These are phyloP conservation scores for Sorex maritimensis DNA, from an alignment of 2,797 vertebrate genomes.

Conservation along the genomic window DNA sequence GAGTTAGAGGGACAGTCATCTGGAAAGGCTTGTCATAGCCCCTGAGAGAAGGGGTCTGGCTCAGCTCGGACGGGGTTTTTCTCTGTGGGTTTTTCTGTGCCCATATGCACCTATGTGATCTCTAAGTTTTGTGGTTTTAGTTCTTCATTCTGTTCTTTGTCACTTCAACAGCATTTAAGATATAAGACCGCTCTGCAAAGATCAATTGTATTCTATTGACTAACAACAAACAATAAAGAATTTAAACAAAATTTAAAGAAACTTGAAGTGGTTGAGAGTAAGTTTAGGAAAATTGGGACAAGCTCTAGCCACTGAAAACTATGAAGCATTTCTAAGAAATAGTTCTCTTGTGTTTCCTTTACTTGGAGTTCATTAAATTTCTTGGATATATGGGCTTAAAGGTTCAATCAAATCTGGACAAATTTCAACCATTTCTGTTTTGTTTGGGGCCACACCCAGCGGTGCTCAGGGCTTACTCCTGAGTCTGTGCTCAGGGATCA, in stretches of 20 bases:
- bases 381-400: background rate
- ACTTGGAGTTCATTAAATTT: background rate
- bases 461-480: too few relatives aligned
- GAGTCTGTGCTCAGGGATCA: too few relatives aligned
- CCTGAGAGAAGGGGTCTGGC: too few relatives aligned
- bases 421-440: background rate
- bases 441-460: background rate
- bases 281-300: background rate
- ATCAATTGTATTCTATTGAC: background rate
- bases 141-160: conserved; percentile 10
- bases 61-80: too few relatives aligned
- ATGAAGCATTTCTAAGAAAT: conserved; percentile 4
- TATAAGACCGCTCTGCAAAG: background rate
- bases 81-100: too few relatives aligned
- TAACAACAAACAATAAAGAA: background rate
- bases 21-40: too few relatives aligned
- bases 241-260: background rate
- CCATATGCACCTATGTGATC: background rate
- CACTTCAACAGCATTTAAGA: background rate
- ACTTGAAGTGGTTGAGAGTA: background rate
- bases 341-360: background rate
- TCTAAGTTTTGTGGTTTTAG: background rate
- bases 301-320: background rate
- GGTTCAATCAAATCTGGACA: conserved; percentile 31
- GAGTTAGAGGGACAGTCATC: too few relatives aligned